Percentiles rank a stretch among this genome's conserved stretches.
These are phyloP conservation scores for Dugesia japonica DNA, from an alignment of 2,888 invertebrate genomes.

Conservation along the genomic window DNA sequence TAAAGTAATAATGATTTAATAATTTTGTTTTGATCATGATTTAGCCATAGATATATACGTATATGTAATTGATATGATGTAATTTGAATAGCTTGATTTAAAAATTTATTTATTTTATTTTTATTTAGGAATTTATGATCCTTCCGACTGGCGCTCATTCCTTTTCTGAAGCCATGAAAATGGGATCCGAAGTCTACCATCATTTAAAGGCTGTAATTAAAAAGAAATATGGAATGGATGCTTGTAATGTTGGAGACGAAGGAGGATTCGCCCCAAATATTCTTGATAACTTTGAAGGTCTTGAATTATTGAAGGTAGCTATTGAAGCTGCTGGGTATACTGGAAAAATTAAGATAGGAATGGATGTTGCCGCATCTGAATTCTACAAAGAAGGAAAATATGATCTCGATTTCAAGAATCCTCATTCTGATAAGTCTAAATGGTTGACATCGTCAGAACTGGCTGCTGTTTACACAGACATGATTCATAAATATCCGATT, in stretches of 20 bases:
- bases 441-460: conserved; percentile 66
- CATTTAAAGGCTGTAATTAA: conserved; percentile 82
- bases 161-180: conserved; percentile 79
- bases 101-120: too few species aligned
- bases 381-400: conserved; percentile 63
- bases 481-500: conserved; percentile 72
- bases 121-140: conserved; percentile 93
- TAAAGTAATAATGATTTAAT: too few species aligned
- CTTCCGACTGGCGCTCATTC: conserved; percentile 56
- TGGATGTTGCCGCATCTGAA: conserved; percentile 97
- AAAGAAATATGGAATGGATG: conserved; percentile 72
- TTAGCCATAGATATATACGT: too few species aligned
- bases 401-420: conserved; percentile 94
- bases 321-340: conserved; percentile 87
- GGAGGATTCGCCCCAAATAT: conserved; percentile 99
- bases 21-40: too few species aligned
- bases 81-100: too few species aligned
- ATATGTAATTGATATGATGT: too few species aligned
- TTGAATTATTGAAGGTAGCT: conserved; percentile 53
- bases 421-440: conserved; percentile 60
- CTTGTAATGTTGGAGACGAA: conserved; percentile 77
- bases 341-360: conserved; percentile 85
- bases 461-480: conserved; percentile 69
- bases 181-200: conserved; percentile 88
- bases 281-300: conserved; percentile 74